Evolutionary conservation across 2,113 vertebrate species (phyloP).

Genomic region (Aegotheles bennettii): DNA sequence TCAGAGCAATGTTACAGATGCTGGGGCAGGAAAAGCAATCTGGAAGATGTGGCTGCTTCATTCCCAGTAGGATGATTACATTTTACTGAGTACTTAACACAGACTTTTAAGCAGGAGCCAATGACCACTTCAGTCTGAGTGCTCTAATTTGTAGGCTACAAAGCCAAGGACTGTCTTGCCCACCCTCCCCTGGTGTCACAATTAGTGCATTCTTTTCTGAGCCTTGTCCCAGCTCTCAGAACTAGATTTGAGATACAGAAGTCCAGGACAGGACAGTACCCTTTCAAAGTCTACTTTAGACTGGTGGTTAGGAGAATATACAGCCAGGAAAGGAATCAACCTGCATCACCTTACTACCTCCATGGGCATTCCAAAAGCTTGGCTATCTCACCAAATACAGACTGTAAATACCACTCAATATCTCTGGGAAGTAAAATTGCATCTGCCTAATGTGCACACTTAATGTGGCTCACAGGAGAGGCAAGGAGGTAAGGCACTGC

Average conservation of each 20-base stretch:
- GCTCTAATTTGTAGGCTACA: background rate
- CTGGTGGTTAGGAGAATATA: background rate
- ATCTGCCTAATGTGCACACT: fast-evolving
- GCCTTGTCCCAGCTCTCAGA: background rate
- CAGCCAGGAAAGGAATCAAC: background rate
- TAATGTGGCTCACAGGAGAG: background rate
- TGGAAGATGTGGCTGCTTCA: background rate
- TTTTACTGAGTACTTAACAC: background rate
- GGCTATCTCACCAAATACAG: background rate
- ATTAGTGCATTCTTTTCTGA: background rate
- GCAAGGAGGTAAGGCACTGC: background rate
- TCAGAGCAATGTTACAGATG: background rate
- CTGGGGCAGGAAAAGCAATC: background rate
- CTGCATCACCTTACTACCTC: background rate
- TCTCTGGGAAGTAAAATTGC: background rate
- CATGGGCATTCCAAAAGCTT: background rate
- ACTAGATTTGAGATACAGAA: background rate
- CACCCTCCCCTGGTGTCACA: background rate
- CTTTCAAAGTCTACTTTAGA: background rate
- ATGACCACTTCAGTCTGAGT: background rate
- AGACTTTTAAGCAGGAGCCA: background rate
- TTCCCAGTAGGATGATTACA: background rate
- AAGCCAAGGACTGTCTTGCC: background rate
- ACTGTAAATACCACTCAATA: background rate
- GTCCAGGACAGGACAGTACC: background rate